Percentiles rank a stretch among this genome's conserved stretches.
phyloP scores from a whole-genome alignment of 1,140 invertebrate species.

The Drosophila arizonae region DNA sequence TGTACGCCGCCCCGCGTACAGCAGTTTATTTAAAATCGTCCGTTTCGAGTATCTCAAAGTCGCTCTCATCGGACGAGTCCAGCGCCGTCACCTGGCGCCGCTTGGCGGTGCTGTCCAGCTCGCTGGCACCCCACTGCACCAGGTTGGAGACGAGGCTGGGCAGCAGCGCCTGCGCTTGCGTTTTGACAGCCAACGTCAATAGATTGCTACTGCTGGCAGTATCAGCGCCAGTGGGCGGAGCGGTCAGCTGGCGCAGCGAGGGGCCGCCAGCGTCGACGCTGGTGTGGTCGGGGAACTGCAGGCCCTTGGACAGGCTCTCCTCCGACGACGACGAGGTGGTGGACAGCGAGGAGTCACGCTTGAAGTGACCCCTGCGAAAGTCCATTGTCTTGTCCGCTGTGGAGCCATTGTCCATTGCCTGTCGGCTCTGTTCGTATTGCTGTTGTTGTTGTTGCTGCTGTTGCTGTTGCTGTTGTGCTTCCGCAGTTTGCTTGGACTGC shows the following conservation, averaged over 20 bases:
- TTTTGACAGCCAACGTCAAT: slow-evolving; percentile 52
- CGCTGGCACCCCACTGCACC: slow-evolving; percentile 60
- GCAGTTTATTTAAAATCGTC: slow-evolving; percentile 73
- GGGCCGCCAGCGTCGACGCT: slow-evolving; percentile 47
- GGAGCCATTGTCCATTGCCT: slow-evolving; percentile 5
- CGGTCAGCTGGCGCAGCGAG: slow-evolving; percentile 45
- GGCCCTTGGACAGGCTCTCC: slow-evolving; percentile 77
- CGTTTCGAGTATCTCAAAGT: slow-evolving; percentile 79
- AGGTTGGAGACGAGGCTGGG: slow-evolving; percentile 66
- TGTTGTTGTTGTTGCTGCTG: slow-evolving; percentile 1
- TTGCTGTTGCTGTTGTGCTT: not conserved
- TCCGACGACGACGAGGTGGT: slow-evolving; percentile 80
- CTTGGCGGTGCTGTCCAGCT: slow-evolving; percentile 25
- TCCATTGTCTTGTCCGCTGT: slow-evolving; percentile 52
- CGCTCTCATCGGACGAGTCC: slow-evolving; percentile 80
- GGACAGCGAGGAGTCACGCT: slow-evolving; percentile 76
- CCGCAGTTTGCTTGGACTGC: slow-evolving; percentile 5
- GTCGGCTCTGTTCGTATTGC: slow-evolving; percentile 23
- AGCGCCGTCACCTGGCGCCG: slow-evolving; percentile 59
- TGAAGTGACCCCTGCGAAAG: slow-evolving; percentile 76
- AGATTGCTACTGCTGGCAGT: slow-evolving; percentile 35
- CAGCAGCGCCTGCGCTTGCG: slow-evolving; percentile 61
- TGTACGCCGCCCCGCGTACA: too few species aligned
- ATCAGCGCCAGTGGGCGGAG: slow-evolving; percentile 1
- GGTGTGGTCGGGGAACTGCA: slow-evolving; percentile 76